Conservation (phyloP, 2,113 vertebrate genomes). For the Cyphomyrus plagiostoma region DNA sequence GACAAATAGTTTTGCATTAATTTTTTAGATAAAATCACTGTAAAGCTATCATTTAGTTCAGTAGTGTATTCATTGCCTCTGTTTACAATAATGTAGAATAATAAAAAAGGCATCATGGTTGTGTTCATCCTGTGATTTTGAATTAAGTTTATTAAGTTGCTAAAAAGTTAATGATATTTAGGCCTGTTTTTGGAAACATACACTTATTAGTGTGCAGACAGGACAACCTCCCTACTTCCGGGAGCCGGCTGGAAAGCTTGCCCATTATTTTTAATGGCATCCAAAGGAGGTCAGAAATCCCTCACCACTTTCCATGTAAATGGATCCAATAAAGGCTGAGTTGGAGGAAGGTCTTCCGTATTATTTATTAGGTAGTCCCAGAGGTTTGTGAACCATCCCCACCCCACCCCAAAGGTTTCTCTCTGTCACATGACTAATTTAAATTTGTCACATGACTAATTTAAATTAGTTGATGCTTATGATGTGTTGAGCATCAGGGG, state of each 20-base stretch:
- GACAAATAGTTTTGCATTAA: neutral
- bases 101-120: neutral
- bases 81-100: neutral
- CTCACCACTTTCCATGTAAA: constrained; percentile 14
- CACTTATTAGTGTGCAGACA: neutral
- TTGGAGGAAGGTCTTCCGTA: constrained; percentile 16
- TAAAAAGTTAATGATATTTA: neutral
- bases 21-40: neutral
- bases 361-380: too few species aligned
- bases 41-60: neutral
- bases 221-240: neutral
- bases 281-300: constrained; percentile 15
- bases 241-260: neutral
- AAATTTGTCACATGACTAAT: constrained; percentile 46
- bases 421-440: constrained; percentile 42
- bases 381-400: neutral
- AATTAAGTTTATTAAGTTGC: neutral
- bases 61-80: neutral
- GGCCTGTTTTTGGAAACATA: neutral
- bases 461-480: constrained; percentile 43
- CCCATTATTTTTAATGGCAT: constrained; percentile 21
- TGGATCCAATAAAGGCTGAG: constrained; percentile 22
- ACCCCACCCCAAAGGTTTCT: neutral
- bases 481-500: constrained; percentile 35
- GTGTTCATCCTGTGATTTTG: neutral